Conservation (phyloP, 2,888 invertebrate species). For the Griposia aprilina region DNA sequence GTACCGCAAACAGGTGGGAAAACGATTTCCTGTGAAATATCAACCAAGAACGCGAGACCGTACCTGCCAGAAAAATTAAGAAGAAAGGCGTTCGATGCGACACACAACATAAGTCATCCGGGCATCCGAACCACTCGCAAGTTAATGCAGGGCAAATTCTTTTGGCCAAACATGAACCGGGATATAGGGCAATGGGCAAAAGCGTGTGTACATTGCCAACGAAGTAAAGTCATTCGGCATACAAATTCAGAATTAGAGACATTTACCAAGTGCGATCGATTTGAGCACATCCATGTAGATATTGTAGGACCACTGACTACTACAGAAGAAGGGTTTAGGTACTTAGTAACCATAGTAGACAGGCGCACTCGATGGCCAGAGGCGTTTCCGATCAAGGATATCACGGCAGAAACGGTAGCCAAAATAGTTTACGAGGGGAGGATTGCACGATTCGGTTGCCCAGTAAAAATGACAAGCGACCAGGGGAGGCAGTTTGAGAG, state of each 20-base stretch:
- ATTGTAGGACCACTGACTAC: no score
- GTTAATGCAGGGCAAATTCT: slow-evolving; percentile 1
- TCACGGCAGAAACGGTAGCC: no score
- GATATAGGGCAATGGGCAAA: slow-evolving; percentile 16
- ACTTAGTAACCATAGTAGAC: no score
- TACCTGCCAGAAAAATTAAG: slow-evolving; percentile 6
- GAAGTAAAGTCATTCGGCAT: slow-evolving; percentile 6
- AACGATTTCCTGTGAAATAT: slow-evolving; percentile 13
- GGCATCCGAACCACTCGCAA: slow-evolving; percentile 12
- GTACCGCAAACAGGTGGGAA: background rate
- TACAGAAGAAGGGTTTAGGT: no score
- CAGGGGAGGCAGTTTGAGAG: no score
- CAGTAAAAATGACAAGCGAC: no score
- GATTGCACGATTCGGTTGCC: no score
- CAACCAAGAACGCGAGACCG: background rate
- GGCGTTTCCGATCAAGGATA: no score
- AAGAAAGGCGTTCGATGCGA: background rate
- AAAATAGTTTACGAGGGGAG: no score
- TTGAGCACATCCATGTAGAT: no score
- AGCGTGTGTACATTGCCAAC: slow-evolving; percentile 8
- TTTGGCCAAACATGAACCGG: slow-evolving; percentile 17
- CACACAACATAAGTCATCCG: slow-evolving; percentile 10
- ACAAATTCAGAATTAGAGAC: slow-evolving; percentile 2
- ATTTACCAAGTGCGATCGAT: no score
- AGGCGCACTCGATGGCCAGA: no score